A percentile compares a stretch with the other conserved stretches of the same genome.
Conservation (phyloP, 2,113 vertebrate species). For the Aptenodytes forsteri region DNA sequence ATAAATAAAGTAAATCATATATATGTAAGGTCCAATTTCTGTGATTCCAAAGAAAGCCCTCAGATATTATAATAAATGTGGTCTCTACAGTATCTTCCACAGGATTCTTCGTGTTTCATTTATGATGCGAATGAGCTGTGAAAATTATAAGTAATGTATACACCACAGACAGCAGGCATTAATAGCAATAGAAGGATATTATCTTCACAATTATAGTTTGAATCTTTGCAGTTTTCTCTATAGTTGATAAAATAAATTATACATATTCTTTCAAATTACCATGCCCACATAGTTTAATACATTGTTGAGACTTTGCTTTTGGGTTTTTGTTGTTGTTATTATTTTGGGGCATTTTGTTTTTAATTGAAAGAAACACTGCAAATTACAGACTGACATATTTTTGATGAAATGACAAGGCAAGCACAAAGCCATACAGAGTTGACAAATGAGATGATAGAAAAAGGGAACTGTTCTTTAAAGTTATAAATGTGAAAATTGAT, state of each 20-base stretch:
- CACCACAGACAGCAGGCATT: neutral
- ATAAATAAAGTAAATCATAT: slow-evolving; percentile 34
- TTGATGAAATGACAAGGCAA: slow-evolving; percentile 38
- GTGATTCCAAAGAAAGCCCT: slow-evolving; percentile 17
- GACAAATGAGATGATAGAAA: slow-evolving; percentile 28
- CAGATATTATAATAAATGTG: neutral
- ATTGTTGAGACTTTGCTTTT: neutral
- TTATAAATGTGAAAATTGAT: slow-evolving; percentile 73
- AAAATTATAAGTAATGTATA: neutral
- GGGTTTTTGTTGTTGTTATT: neutral
- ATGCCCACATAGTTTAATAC: neutral
- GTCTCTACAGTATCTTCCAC: neutral
- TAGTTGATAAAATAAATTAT: slow-evolving; percentile 30
- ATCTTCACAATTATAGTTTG: slow-evolving; percentile 33
- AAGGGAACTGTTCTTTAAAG: slow-evolving; percentile 56
- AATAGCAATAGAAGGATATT: slow-evolving; percentile 27
- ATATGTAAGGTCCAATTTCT: neutral
- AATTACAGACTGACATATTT: slow-evolving; percentile 35
- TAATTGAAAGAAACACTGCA: slow-evolving; percentile 5
- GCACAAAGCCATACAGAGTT: neutral
- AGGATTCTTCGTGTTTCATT: neutral
- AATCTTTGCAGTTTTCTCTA: slow-evolving; percentile 35
- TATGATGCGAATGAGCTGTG: slow-evolving; percentile 24
- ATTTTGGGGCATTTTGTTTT: neutral
- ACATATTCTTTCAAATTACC: neutral